Conservation (phyloP, 2,888 invertebrate species). For the Xanthia icteritia region DNA sequence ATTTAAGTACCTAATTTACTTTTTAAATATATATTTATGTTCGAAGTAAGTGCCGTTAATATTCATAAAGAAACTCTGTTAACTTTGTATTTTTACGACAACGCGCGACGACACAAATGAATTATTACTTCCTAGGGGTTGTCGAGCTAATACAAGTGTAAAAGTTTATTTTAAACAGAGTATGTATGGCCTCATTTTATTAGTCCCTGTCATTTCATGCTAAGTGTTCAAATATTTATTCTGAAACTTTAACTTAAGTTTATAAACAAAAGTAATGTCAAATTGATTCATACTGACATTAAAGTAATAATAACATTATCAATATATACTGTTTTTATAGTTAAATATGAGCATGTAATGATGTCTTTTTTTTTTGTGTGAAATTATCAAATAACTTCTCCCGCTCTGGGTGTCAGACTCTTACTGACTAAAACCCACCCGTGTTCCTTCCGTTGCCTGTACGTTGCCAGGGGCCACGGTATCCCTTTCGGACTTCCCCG, state of each 20-base stretch:
- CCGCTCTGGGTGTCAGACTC: too few relatives aligned
- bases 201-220: background rate
- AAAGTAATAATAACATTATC: background rate
- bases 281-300: background rate
- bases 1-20: conserved; percentile 64
- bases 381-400: too few relatives aligned
- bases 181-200: conserved; percentile 1
- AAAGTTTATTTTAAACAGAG: conserved; percentile 44
- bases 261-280: background rate
- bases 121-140: conserved; percentile 67
- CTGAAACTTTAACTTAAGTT: background rate
- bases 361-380: too few relatives aligned
- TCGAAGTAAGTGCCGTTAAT: conserved; percentile 67
- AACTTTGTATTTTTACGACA: conserved; percentile 70
- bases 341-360: background rate
- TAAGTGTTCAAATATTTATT: background rate
- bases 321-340: background rate
- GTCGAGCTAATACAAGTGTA: conserved; percentile 51
- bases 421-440: too few relatives aligned
- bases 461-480: too few relatives aligned
- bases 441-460: too few relatives aligned
- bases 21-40: conserved; percentile 69
- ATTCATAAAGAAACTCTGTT: conserved; percentile 69
- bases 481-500: too few relatives aligned
- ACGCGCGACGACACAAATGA: conserved; percentile 65